A percentile compares a stretch with the other conserved stretches of the same genome.
These are phyloP conservation scores for Mallateleia sp. DNA, from an alignment of 2,888 invertebrate species.

Conservation along the genomic window DNA sequence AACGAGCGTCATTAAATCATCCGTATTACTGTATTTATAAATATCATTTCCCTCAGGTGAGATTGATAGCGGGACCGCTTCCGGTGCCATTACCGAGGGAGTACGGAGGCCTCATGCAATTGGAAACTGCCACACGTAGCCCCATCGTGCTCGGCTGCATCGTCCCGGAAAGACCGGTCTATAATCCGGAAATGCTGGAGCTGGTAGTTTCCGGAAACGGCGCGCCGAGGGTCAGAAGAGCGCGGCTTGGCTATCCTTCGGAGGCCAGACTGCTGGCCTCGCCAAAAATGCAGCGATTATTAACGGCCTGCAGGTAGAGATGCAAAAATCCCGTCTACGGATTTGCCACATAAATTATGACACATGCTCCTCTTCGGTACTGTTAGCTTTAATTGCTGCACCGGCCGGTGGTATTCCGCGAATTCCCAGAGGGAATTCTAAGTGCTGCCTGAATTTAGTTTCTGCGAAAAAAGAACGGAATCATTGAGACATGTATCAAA, in stretches of 20 bases:
- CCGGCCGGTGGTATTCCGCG: conserved; percentile 44
- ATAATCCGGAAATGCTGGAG: conserved; percentile 89
- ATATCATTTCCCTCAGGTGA: conserved; percentile 86
- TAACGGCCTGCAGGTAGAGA: conserved; percentile 90
- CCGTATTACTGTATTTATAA: conserved; percentile 77
- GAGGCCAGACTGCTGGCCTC: conserved; percentile 90
- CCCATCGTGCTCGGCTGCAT: conserved; percentile 90
- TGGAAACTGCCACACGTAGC: conserved; percentile 88
- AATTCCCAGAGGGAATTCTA: conserved; percentile 7
- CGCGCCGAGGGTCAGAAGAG: conserved; percentile 88
- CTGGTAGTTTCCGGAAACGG: conserved; percentile 88
- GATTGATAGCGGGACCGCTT: conserved; percentile 90
- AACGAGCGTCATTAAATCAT: conserved; percentile 77
- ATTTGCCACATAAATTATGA: conserved; percentile 58
- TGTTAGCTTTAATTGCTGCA: conserved; percentile 57
- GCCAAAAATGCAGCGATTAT: conserved; percentile 90
- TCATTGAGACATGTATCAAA: not conserved
- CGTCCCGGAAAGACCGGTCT: conserved; percentile 89
- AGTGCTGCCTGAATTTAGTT: conserved; percentile 3
- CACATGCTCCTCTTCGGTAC: not conserved
- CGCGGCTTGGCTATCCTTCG: conserved; percentile 88
- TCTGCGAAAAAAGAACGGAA: not conserved
- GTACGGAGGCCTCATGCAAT: conserved; percentile 89
- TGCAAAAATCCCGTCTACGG: conserved; percentile 13
- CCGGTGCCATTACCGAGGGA: conserved; percentile 88